Evolutionary conservation across 2,888 invertebrate species (phyloP).

Genomic region (Meandrusa payeni): DNA sequence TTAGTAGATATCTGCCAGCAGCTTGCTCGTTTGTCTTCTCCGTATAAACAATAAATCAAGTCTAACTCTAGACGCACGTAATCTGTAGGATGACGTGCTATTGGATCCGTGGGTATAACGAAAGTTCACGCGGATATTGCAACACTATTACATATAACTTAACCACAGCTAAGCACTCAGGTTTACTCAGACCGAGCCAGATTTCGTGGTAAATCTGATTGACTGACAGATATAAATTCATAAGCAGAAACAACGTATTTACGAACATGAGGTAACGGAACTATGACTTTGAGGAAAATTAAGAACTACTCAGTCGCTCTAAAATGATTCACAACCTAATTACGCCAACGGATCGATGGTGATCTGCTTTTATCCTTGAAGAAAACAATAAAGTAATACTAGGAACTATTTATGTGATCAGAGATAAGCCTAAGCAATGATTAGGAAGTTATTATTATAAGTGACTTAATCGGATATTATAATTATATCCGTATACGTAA

Average conservation of each 20-base stretch:
- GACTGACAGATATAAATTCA: slow-evolving; percentile 15
- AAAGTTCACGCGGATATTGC: too few relatives aligned
- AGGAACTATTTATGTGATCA: slow-evolving; percentile 15
- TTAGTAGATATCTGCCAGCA: too few relatives aligned
- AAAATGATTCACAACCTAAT: slow-evolving; percentile 5
- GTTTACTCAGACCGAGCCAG: neutral
- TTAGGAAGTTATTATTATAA: slow-evolving; percentile 5
- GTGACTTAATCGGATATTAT: too few relatives aligned
- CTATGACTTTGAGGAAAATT: slow-evolving; percentile 17
- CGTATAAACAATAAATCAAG: too few relatives aligned
- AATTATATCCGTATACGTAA: too few relatives aligned
- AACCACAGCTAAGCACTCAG: too few relatives aligned
- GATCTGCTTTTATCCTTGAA: neutral
- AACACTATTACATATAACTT: too few relatives aligned
- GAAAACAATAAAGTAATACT: slow-evolving; percentile 6
- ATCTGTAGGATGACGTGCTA: too few relatives aligned
- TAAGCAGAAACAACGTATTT: slow-evolving; percentile 5
- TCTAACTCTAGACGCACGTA: too few relatives aligned
- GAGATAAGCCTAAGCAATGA: slow-evolving; percentile 1
- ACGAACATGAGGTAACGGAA: slow-evolving; percentile 1
- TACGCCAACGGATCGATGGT: slow-evolving; percentile 1
- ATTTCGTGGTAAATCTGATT: slow-evolving; percentile 10
- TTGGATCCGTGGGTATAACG: too few relatives aligned
- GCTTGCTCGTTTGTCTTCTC: too few relatives aligned
- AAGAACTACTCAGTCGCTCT: neutral